phyloP scores from a whole-genome alignment of 1,140 invertebrate genomes.

The Acromyrmex heyeri region DNA sequence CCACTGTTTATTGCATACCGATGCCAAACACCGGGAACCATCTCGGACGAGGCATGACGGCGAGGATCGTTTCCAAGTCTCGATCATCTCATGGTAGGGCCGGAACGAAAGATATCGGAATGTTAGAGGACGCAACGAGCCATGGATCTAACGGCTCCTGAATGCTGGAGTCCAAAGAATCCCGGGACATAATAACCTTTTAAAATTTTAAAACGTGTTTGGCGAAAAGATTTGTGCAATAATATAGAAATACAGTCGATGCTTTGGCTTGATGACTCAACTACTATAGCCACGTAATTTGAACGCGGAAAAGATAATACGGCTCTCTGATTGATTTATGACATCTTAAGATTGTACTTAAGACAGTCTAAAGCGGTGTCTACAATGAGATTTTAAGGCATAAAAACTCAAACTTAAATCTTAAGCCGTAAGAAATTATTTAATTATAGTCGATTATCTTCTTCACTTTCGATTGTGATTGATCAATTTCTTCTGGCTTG shows the following conservation, averaged over 20 bases:
- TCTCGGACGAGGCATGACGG: slow-evolving; percentile 54
- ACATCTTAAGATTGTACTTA: too few species aligned
- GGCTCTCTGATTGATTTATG: too few species aligned
- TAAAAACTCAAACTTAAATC: too few species aligned
- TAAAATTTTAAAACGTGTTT: neutral
- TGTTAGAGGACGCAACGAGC: slow-evolving; percentile 12
- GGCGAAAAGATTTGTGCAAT: neutral
- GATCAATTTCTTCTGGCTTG: too few species aligned
- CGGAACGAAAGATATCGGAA: slow-evolving; percentile 40
- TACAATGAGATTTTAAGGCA: too few species aligned
- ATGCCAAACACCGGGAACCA: slow-evolving; percentile 61
- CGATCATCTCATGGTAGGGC: slow-evolving; percentile 8
- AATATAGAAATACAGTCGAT: neutral
- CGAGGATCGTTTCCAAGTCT: slow-evolving; percentile 36
- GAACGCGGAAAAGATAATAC: neutral
- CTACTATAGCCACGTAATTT: slow-evolving; percentile 3
- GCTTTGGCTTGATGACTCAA: neutral
- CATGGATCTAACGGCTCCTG: neutral
- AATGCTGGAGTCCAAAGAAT: slow-evolving; percentile 7
- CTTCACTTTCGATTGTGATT: too few species aligned
- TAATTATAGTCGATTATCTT: too few species aligned
- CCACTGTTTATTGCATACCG: slow-evolving; percentile 81
- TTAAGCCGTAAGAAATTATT: too few species aligned
- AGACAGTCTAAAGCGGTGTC: too few species aligned
- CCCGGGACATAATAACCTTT: neutral